These are phyloP conservation scores for Graptemys geographica DNA, from an alignment of 2,797 vertebrate species.

Conservation along the genomic window DNA sequence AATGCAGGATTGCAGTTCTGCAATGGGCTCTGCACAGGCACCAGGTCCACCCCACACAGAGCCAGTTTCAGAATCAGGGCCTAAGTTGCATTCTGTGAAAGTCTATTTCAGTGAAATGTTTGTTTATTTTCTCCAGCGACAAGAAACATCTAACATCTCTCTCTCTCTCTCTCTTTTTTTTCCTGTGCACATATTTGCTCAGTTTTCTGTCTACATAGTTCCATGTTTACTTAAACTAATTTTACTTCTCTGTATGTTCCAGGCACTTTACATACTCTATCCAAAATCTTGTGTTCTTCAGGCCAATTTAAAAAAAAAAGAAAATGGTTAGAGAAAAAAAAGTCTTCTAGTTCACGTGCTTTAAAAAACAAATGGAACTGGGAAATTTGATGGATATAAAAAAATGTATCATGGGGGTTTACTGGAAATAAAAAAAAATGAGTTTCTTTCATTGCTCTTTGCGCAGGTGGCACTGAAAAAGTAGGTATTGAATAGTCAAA, in stretches of 20 bases:
- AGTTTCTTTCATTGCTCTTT: background rate
- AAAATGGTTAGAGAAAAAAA: background rate
- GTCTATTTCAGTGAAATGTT: background rate
- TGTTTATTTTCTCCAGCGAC: background rate
- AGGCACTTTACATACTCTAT: background rate
- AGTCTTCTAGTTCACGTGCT: background rate
- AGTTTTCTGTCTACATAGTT: background rate
- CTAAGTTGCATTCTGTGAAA: background rate
- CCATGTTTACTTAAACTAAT: background rate
- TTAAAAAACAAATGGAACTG: accelerated
- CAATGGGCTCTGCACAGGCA: background rate
- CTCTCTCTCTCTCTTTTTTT: no score
- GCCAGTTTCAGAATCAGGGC: background rate
- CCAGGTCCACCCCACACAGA: background rate
- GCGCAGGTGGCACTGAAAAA: background rate
- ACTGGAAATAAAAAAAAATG: no score
- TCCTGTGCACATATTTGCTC: background rate
- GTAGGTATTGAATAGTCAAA: background rate
- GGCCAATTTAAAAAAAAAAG: background rate
- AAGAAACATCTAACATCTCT: background rate
- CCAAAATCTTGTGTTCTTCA: background rate
- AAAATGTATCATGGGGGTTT: no score
- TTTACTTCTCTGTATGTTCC: background rate
- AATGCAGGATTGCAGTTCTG: background rate
- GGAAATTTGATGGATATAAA: background rate